Evolutionary conservation across 2,888 invertebrate genomes (phyloP).

Genomic region (Patella ulyssiponensis): DNA sequence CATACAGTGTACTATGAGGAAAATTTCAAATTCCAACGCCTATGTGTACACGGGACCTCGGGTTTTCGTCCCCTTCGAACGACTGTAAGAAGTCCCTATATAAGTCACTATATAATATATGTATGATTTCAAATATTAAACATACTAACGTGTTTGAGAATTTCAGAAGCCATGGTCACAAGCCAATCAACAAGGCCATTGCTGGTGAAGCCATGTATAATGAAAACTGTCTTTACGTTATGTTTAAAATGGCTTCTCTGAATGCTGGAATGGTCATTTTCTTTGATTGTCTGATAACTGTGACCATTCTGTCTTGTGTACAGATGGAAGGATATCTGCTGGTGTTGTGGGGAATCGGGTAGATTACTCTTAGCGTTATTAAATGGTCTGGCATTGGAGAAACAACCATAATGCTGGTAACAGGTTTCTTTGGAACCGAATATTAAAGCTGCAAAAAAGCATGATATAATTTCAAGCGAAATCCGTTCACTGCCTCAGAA

Average conservation of each 20-base stretch:
- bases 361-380: background rate
- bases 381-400: background rate
- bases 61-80: no score
- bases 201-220: constrained; percentile 16
- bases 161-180: constrained; percentile 14
- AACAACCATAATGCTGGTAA: background rate
- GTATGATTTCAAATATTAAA: no score
- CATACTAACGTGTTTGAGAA: constrained; percentile 11
- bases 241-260: constrained; percentile 13
- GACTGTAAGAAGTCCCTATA: no score
- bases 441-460: no score
- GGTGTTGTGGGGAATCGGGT: background rate
- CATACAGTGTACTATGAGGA: no score
- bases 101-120: no score
- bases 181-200: constrained; percentile 9
- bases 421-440: background rate
- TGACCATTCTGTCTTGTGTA: background rate
- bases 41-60: no score
- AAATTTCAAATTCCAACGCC: no score
- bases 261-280: background rate
- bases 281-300: constrained; percentile 7
- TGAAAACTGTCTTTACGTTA: background rate
- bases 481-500: no score
- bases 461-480: no score
- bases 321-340: background rate